Base-by-base conservation (phyloP, 2,888 invertebrate species). In the Margaritifera margaritifera region DNA sequence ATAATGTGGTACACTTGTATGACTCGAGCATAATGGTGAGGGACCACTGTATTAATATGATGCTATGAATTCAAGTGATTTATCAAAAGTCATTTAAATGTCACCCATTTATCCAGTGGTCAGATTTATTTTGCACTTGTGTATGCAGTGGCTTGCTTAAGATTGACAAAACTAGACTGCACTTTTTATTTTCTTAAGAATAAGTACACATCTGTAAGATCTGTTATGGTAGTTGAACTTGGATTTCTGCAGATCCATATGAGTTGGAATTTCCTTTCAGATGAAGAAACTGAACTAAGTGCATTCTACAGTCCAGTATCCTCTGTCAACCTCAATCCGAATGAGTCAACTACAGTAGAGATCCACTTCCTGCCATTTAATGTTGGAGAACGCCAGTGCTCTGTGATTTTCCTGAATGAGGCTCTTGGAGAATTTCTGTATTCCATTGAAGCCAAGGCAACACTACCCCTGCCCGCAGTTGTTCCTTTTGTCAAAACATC, bases 381-480 rank as follows among this genome's bases (percentile, higher is more conserved):
- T 54, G 80, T 84, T 6, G 89, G 88, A 73, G 83, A 83, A 62
- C 81, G 85, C 60, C 87, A 88, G 77, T 89, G 88, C 67, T 86
- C 87, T 1, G 80, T 90, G 27, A 84, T 89, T 66, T 87, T 90
- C 71, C 74, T 84, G 58, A 88, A 87, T 69, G 87, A 86, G 66
- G 69, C 74, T 6, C 80, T 89, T 24, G 90, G 90, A 60, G 90
- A 90, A 80, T 88, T 90, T 72, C 72, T 89, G 31, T 89, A 89
- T 77, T 84, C 85, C 22, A 82, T 90, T 6, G 87, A 88, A 71
- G 89, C 88, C 24, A 83, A 72, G 27, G 84, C 87, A 22, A 75
- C 74, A 18, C 71, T 84, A 62, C 90, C 90, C 8, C 78, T 86
- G 31, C 84, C 88, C 6, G 82, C 83, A 57, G 69, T 79, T 8